Conservation (phyloP, 2,888 invertebrate genomes). For the Empis livida region DNA sequence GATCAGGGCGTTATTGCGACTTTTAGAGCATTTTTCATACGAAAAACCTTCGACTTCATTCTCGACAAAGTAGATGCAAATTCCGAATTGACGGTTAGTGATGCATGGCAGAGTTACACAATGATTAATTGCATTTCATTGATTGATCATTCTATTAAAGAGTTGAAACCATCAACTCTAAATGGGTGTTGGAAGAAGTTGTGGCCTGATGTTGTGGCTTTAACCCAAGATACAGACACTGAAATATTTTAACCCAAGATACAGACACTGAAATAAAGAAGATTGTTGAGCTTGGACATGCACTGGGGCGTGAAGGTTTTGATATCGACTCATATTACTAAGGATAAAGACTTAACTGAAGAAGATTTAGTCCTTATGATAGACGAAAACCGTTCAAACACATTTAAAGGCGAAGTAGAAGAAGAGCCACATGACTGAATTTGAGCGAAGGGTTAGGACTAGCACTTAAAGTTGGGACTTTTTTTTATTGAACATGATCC, state of each 20-base stretch:
- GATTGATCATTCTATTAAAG: neutral
- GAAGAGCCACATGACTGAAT: neutral
- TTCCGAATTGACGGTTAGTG: neutral
- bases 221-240: neutral
- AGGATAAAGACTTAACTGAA: neutral
- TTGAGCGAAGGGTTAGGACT: neutral
- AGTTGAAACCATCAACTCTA: too few species aligned
- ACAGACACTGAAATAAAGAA: neutral
- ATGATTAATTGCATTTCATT: slow-evolving; percentile 1
- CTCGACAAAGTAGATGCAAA: slow-evolving; percentile 1
- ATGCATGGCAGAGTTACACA: slow-evolving; percentile 1
- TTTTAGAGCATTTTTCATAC: slow-evolving; percentile 5
- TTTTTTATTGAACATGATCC: too few species aligned
- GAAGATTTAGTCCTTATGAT: neutral
- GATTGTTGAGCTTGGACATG: neutral
- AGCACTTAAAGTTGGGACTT: neutral
- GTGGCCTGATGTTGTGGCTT: neutral
- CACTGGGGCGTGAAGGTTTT: neutral
- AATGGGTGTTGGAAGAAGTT: too few species aligned
- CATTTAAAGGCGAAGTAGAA: neutral
- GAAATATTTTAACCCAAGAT: neutral
- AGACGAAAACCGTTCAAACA: neutral
- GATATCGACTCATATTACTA: neutral
- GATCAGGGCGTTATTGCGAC: slow-evolving; percentile 6
- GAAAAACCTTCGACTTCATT: slow-evolving; percentile 2